A percentile compares a stretch with the other conserved stretches of the same genome.
Conservation (phyloP, 1,140 invertebrate genomes). For the Harpegnathos saltator region DNA sequence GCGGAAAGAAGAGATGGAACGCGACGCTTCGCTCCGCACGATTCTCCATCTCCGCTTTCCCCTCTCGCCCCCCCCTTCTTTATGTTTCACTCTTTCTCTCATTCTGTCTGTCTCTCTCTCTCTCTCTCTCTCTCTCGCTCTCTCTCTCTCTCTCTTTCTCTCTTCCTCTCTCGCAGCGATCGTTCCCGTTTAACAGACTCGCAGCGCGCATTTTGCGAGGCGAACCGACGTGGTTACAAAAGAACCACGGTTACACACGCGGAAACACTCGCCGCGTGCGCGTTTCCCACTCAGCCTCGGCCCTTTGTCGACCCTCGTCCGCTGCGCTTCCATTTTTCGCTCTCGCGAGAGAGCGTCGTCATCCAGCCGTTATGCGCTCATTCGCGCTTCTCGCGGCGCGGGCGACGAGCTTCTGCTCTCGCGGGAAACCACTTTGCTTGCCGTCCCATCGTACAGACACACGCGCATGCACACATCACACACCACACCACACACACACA, state of each 20-base stretch:
- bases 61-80: no score
- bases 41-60: neutral
- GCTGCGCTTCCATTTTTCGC: constrained; percentile 46
- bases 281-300: constrained; percentile 38
- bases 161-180: no score
- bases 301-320: constrained; percentile 43
- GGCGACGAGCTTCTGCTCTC: constrained; percentile 47
- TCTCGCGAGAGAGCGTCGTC: constrained; percentile 46
- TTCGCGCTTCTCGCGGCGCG: constrained; percentile 40
- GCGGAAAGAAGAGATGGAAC: constrained; percentile 10
- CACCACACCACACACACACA: no score
- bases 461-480: no score
- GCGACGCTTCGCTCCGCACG: neutral
- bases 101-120: no score
- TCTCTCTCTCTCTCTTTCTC: no score
- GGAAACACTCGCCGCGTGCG: constrained; percentile 16
- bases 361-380: constrained; percentile 49
- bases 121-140: no score
- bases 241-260: constrained; percentile 27
- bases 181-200: constrained; percentile 20
- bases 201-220: constrained; percentile 47
- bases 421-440: constrained; percentile 41
- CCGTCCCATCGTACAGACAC: neutral
- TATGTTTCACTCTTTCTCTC: constrained; percentile 7
- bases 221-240: constrained; percentile 28